These are phyloP conservation scores for Chaunax sp. DNA, from an alignment of 2,797 vertebrate species.

Conservation along the genomic window DNA sequence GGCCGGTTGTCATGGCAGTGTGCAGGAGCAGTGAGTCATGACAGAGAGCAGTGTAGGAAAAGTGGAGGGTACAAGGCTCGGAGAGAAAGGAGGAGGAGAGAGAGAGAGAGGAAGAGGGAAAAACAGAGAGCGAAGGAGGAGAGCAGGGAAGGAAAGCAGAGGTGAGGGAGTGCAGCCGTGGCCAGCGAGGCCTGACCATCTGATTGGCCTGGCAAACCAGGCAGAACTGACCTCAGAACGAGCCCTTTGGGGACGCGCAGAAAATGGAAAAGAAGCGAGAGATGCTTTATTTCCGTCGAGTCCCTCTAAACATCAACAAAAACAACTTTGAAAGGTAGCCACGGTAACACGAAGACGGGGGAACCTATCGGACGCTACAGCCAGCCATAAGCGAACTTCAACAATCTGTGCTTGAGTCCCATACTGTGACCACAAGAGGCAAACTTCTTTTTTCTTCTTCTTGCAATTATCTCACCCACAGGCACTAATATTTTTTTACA, in stretches of 20 bases:
- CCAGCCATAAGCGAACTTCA: conserved; percentile 14
- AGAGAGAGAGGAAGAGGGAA: conserved; percentile 14
- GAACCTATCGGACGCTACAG: conserved; percentile 36
- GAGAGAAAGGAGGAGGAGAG: conserved; percentile 13
- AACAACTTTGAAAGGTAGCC: conserved; percentile 64
- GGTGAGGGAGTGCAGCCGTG: conserved; percentile 61
- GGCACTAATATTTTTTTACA: not conserved
- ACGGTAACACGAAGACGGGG: conserved; percentile 58
- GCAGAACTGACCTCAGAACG: conserved; percentile 68
- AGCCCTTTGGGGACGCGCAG: conserved; percentile 58
- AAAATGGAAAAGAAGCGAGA: conserved; percentile 68
- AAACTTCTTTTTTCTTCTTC: not conserved
- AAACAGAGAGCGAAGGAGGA: conserved; percentile 36
- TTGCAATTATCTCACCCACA: conserved; percentile 20
- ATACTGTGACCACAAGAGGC: conserved; percentile 8
- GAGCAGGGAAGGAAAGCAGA: conserved; percentile 40
- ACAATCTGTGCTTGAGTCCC: conserved; percentile 1
- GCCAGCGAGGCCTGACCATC: conserved; percentile 65
- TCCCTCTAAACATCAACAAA: conserved; percentile 46
- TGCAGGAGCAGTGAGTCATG: conserved; percentile 79
- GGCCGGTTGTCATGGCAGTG: conserved; percentile 76
- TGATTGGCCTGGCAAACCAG: conserved; percentile 61
- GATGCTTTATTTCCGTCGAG: conserved; percentile 55
- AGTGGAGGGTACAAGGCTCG: conserved; percentile 53
- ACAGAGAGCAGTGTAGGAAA: conserved; percentile 76